Evolutionary conservation across 2,888 invertebrate genomes (phyloP).

Genomic region (Epinotia demarniana): DNA sequence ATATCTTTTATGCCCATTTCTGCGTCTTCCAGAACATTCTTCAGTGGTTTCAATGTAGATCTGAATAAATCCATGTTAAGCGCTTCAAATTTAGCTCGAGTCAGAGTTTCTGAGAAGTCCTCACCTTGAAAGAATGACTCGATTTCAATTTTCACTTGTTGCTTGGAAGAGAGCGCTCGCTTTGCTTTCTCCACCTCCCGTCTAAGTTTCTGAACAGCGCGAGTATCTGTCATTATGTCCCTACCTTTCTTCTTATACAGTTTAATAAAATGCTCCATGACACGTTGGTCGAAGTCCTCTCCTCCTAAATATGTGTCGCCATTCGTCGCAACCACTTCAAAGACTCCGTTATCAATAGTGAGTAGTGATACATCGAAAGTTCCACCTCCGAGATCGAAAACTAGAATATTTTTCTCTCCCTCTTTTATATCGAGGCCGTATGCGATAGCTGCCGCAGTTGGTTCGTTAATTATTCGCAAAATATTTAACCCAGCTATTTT

Average conservation of each 20-base stretch:
- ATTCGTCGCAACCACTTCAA: conserved; percentile 96
- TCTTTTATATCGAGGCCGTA: conserved; percentile 98
- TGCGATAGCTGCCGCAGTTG: conserved; percentile 98
- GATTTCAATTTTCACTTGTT: conserved; percentile 99
- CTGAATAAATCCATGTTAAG: conserved; percentile 97
- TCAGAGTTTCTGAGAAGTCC: conserved; percentile 98
- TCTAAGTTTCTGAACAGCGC: conserved; percentile 97
- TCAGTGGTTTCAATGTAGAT: conserved; percentile 97
- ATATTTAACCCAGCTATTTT: conserved; percentile 96
- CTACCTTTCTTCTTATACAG: conserved; percentile 99
- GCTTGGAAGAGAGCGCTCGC: conserved; percentile 96
- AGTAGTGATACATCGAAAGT: conserved; percentile 99
- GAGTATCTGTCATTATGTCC: conserved; percentile 96
- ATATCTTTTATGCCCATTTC: conserved; percentile 99
- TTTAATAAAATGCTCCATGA: conserved; percentile 99
- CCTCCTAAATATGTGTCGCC: conserved; percentile 99
- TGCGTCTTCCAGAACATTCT: conserved; percentile 98
- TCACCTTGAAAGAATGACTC: conserved; percentile 99
- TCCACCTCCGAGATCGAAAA: conserved; percentile 99
- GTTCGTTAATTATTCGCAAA: conserved; percentile 99
- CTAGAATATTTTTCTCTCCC: conserved; percentile 98
- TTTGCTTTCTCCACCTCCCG: conserved; percentile 99
- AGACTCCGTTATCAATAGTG: conserved; percentile 99
- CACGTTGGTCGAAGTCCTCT: conserved; percentile 99
- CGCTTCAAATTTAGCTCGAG: conserved; percentile 99